Evolutionary conservation across 2,888 invertebrate genomes (phyloP).

Genomic region (Drosophila atripex): DNA sequence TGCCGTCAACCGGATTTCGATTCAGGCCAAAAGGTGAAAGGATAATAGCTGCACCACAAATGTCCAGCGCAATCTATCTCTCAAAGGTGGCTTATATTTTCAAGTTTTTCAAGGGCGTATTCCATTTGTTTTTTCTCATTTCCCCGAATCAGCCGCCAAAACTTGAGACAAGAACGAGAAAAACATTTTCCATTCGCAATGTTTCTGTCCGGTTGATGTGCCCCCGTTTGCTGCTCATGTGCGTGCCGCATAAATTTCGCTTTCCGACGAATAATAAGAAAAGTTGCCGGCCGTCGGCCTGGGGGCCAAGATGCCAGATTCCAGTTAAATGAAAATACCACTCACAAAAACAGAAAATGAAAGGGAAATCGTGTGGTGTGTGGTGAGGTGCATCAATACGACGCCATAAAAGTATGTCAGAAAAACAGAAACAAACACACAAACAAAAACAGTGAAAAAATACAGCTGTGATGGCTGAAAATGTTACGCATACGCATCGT

Average conservation of each 20-base stretch:
- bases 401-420: slow-evolving; percentile 13
- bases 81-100: background rate
- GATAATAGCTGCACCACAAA: slow-evolving; percentile 14
- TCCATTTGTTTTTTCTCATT: slow-evolving; percentile 6
- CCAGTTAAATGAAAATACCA: slow-evolving; percentile 56
- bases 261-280: slow-evolving; percentile 70
- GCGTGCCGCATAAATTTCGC: slow-evolving; percentile 53
- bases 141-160: slow-evolving; percentile 4
- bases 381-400: background rate
- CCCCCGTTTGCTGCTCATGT: slow-evolving; percentile 60
- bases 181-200: slow-evolving; percentile 55
- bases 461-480: slow-evolving; percentile 25
- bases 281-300: slow-evolving; percentile 70
- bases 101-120: background rate
- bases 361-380: slow-evolving; percentile 5
- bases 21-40: slow-evolving; percentile 17
- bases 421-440: slow-evolving; percentile 2
- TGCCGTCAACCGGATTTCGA: slow-evolving; percentile 6
- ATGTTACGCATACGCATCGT: slow-evolving; percentile 61
- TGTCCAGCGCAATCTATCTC: slow-evolving; percentile 7
- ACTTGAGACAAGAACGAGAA: slow-evolving; percentile 25
- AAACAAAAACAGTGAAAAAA: slow-evolving; percentile 7
- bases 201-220: slow-evolving; percentile 53
- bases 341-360: slow-evolving; percentile 20
- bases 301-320: slow-evolving; percentile 51